These are phyloP conservation scores for Lepetodrilus schrolli DNA, from an alignment of 2,888 invertebrate genomes.

Conservation along the genomic window DNA sequence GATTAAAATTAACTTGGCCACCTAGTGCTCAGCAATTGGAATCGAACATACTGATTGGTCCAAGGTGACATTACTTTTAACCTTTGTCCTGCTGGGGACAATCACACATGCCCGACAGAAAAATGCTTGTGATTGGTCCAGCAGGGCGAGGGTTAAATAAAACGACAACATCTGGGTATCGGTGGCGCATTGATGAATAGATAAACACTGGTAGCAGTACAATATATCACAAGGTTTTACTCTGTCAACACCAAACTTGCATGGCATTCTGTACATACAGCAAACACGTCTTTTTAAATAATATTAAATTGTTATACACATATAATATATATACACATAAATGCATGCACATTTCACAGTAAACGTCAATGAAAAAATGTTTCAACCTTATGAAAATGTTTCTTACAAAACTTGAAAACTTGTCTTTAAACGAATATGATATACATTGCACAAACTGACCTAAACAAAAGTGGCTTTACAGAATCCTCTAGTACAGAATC, in stretches of 20 bases:
- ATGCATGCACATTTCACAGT: slow-evolving; percentile 20
- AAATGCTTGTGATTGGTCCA: too few species aligned
- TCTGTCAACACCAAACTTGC: not conserved
- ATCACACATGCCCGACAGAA: too few species aligned
- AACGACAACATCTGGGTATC: not conserved
- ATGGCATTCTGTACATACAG: not conserved
- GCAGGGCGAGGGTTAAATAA: too few species aligned
- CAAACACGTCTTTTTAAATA: not conserved
- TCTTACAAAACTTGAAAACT: not conserved
- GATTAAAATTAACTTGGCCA: too few species aligned
- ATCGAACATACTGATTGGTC: not conserved
- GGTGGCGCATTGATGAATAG: not conserved
- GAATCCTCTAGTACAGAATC: too few species aligned
- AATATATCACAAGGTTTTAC: not conserved
- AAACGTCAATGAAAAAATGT: too few species aligned
- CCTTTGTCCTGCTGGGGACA: too few species aligned
- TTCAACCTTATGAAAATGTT: not conserved
- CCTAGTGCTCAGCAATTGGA: not conserved
- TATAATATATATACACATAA: too few species aligned
- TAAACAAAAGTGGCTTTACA: slow-evolving; percentile 19
- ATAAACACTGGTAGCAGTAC: not conserved
- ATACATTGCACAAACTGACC: not conserved
- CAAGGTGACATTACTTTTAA: not conserved
- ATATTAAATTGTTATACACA: slow-evolving; percentile 14
- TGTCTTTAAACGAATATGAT: too few species aligned